Evolutionary conservation across 2,113 vertebrate genomes (phyloP), one percentile per base, ranked within the genome.

Genomic region (Oreotrochilus melanogaster): DNA sequence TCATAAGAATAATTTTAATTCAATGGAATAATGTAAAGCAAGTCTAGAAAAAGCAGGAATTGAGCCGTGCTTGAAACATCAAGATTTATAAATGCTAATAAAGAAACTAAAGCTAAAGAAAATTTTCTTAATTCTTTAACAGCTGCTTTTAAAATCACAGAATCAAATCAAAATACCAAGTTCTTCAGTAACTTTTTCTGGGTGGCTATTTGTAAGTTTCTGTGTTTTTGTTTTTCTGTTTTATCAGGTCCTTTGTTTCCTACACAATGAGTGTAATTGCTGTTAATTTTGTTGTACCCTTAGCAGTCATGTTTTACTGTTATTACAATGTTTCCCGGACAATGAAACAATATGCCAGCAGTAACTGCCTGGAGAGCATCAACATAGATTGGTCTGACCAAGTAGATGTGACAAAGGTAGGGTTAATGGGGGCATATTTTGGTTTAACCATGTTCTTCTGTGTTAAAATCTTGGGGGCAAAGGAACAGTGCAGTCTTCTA

Each of bases 401-500:
- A 98, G 98, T 98, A 88, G 99, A 99, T 35, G 98, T 99, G 69
- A 99, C 99, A 57, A 99, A 99, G 99, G 99, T 99, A 97, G 96
- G 91, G 79, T 56, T 57, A 92, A 64, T 24, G 42, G 42, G 15
- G 19, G 9, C 24, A 3, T 39, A 18, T 62, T 89, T 54, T 69
- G 2, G 66, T 80, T 67, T 30, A 88, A 78, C 21, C 16, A 6
- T 31, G 4, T 60, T 70, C 45, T 71, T 89, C 35, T 45, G 28
- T 18, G 10, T 62, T 69, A 3, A 86, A 81, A 5, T 43, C 31
- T 31, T 48, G 14, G 11, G 22, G 62, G 16, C 25, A 45, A 61
- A 75, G 57, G 37, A 47, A 14, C 2, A 21, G 24, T 8, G 8
- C 39, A 78, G 25, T n/a, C 21, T 56, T 64, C 53, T 27, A 87